Evolutionary conservation across 2,797 vertebrate genomes (phyloP).

Genomic region (Setipinna tenuifilis): DNA sequence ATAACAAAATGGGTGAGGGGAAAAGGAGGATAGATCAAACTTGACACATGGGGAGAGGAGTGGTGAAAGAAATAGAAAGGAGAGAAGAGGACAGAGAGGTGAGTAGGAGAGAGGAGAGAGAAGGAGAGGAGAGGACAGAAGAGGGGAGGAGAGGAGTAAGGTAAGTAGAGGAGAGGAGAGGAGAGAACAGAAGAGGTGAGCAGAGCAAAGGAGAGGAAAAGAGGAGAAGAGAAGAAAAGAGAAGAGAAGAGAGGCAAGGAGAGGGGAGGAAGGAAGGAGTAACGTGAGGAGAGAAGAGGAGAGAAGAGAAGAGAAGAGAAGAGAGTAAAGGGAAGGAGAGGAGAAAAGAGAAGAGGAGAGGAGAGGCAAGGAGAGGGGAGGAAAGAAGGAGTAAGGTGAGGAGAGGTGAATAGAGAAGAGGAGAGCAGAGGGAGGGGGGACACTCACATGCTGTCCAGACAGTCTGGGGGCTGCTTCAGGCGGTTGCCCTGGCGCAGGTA

Average conservation of each 20-base stretch:
- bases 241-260: neutral
- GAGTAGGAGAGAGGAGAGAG: too few relatives aligned
- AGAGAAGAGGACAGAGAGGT: too few relatives aligned
- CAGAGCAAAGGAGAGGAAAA: too few relatives aligned
- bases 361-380: neutral
- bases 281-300: neutral
- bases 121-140: too few relatives aligned
- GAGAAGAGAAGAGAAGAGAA: neutral
- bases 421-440: too few relatives aligned
- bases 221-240: too few relatives aligned
- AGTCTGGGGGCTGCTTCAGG: conserved; percentile 89
- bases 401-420: neutral
- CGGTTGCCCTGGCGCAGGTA: conserved; percentile 90
- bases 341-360: neutral
- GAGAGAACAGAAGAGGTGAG: too few relatives aligned
- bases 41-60: too few relatives aligned
- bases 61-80: too few relatives aligned
- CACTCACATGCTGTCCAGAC: conserved; percentile 88
- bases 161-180: neutral
- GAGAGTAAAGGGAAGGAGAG: neutral
- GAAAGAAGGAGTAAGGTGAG: neutral
- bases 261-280: neutral
- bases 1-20: neutral
- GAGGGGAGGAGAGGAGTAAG: too few relatives aligned
- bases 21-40: neutral